These are phyloP conservation scores for Clitarchus hookeri DNA, from an alignment of 2,888 invertebrate species.

Conservation along the genomic window DNA sequence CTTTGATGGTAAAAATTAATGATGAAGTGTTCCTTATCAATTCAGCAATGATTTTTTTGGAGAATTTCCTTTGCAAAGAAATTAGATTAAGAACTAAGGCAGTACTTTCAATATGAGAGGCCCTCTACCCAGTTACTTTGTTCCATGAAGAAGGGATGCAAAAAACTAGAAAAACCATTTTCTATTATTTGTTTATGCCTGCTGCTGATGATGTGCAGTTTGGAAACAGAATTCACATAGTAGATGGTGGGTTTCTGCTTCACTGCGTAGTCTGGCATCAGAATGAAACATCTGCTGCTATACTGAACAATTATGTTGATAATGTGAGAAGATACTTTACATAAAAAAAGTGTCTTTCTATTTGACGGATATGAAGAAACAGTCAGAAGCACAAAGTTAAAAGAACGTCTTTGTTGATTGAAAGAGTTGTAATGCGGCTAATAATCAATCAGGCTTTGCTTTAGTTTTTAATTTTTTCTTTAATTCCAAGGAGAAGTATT, in stretches of 20 bases:
- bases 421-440: too few relatives aligned
- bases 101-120: too few relatives aligned
- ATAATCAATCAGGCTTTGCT: too few relatives aligned
- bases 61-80: too few relatives aligned
- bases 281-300: neutral
- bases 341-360: neutral
- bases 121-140: neutral
- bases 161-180: neutral
- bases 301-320: neutral
- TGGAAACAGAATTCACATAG: neutral
- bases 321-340: neutral
- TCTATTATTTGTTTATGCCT: neutral
- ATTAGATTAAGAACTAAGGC: too few relatives aligned
- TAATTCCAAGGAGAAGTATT: too few relatives aligned
- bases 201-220: neutral
- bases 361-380: neutral
- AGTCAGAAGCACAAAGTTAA: neutral
- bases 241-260: neutral
- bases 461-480: too few relatives aligned
- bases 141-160: neutral
- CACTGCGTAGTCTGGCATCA: constrained; percentile 18
- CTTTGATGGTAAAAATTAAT: too few relatives aligned
- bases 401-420: neutral
- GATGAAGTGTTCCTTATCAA: too few relatives aligned
- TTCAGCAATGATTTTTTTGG: too few relatives aligned